These are phyloP conservation scores for Drosophila dunni DNA, from an alignment of 1,140 invertebrate genomes.

Conservation along the genomic window DNA sequence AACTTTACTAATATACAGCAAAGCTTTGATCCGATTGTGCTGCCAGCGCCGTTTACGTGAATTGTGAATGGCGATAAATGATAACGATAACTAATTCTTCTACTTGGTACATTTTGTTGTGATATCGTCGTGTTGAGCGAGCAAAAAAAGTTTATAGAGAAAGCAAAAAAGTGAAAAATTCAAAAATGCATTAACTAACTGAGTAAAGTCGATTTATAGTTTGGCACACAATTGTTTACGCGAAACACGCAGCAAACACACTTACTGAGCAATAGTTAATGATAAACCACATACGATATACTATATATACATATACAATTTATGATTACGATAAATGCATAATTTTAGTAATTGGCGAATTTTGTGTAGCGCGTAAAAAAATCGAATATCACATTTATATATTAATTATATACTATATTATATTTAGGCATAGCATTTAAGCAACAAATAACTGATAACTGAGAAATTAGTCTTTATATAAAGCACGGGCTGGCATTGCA, in stretches of 20 bases:
- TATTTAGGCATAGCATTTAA: conserved; percentile 73
- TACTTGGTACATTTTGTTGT: conserved; percentile 83
- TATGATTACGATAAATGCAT: conserved; percentile 61
- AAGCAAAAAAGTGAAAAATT: not conserved
- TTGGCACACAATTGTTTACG: conserved; percentile 64
- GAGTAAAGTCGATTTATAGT: conserved; percentile 46
- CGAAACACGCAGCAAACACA: conserved; percentile 66
- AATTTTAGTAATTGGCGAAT: conserved; percentile 82
- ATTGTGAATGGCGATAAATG: conserved; percentile 45
- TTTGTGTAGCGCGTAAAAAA: conserved; percentile 71
- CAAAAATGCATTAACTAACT: conserved; percentile 49
- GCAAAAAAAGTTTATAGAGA: conserved; percentile 53
- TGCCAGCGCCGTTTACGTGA: conserved; percentile 83
- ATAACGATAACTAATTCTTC: conserved; percentile 79
- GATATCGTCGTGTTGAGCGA: conserved; percentile 80
- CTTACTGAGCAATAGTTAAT: conserved; percentile 79
- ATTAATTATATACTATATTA: conserved; percentile 29
- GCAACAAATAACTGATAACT: conserved; percentile 69
- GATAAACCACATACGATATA: conserved; percentile 57
- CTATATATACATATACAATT: conserved; percentile 53
- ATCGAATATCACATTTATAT: conserved; percentile 78
- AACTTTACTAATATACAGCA: conserved; percentile 83
- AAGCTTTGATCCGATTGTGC: conserved; percentile 79
- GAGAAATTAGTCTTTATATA: conserved; percentile 55
- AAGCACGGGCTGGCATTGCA: conserved; percentile 61